phyloP scores from a whole-genome alignment of 2,888 invertebrate genomes.

The Euzophera pinguis region DNA sequence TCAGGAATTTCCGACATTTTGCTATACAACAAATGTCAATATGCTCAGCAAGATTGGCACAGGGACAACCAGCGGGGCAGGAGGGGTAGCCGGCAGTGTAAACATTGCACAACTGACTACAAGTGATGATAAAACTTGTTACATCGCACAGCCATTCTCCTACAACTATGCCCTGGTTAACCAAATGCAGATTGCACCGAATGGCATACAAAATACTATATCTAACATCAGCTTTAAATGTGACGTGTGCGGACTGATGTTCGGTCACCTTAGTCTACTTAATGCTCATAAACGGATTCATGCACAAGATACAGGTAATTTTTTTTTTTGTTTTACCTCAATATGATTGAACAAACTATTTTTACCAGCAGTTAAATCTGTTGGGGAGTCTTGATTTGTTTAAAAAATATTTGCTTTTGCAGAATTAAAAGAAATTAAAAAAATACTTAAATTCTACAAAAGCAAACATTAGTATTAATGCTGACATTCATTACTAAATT shows the following conservation, averaged over 20 bases:
- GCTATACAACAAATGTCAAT: conserved; percentile 84
- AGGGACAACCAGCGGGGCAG: conserved; percentile 53
- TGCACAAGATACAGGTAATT: conserved; percentile 79
- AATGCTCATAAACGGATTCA: conserved; percentile 93
- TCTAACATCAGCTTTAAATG: conserved; percentile 93
- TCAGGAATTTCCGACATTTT: conserved; percentile 85
- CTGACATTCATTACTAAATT: too few relatives aligned
- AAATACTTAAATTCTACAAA: too few relatives aligned
- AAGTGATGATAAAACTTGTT: conserved; percentile 84
- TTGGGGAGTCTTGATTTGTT: too few relatives aligned
- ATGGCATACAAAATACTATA: conserved; percentile 84
- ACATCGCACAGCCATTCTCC: conserved; percentile 86
- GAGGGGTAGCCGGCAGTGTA: conserved; percentile 77
- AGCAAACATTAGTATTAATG: too few relatives aligned
- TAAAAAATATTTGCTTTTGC: too few relatives aligned
- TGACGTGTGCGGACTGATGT: conserved; percentile 92
- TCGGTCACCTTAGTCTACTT: conserved; percentile 88
- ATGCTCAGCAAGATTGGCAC: conserved; percentile 83
- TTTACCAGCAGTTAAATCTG: too few relatives aligned
- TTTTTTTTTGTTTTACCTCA: background rate
- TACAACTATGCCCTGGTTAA: conserved; percentile 92
- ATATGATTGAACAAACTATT: too few relatives aligned
- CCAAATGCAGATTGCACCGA: conserved; percentile 89
- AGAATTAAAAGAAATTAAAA: too few relatives aligned
- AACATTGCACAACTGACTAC: conserved; percentile 85